Percentiles rank a stretch among this genome's conserved stretches.
Evolutionary conservation across 1,140 invertebrate genomes (phyloP).

Genomic region (Triops cancriformis): DNA sequence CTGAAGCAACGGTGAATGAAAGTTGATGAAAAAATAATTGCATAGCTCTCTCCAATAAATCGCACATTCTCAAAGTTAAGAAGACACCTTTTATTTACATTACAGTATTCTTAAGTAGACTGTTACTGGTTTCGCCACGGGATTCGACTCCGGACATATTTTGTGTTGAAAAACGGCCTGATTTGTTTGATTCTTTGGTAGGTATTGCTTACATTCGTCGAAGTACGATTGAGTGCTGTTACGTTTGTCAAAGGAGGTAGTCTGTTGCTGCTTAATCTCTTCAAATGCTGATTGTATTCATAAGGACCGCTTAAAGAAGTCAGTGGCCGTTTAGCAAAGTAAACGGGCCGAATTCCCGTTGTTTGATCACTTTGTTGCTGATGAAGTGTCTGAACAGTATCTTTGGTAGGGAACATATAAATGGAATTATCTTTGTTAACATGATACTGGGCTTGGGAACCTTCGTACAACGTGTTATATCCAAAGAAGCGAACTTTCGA

Average conservation of each 20-base stretch:
- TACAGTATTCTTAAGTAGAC: neutral
- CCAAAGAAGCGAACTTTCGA: slow-evolving; percentile 26
- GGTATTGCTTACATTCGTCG: neutral
- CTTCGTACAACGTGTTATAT: slow-evolving; percentile 19
- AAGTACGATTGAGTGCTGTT: neutral
- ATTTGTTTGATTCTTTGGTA: neutral
- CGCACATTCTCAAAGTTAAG: too few relatives aligned
- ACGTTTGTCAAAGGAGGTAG: neutral
- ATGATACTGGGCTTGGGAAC: neutral
- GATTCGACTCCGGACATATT: neutral
- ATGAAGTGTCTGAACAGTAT: neutral
- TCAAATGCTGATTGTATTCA: neutral
- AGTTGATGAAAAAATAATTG: too few relatives aligned
- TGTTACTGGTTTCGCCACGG: neutral
- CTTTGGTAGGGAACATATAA: neutral
- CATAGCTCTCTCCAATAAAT: too few relatives aligned
- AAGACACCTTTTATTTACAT: too few relatives aligned
- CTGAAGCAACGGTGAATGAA: too few relatives aligned
- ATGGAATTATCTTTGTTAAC: neutral
- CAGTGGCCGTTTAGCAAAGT: slow-evolving; percentile 15
- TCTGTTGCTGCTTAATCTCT: neutral
- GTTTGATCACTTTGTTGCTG: neutral
- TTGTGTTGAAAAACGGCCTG: neutral
- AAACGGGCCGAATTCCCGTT: neutral
- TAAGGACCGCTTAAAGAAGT: neutral